phyloP scores from a whole-genome alignment of 2,113 vertebrate species.

The Typhlomys cinereus region DNA sequence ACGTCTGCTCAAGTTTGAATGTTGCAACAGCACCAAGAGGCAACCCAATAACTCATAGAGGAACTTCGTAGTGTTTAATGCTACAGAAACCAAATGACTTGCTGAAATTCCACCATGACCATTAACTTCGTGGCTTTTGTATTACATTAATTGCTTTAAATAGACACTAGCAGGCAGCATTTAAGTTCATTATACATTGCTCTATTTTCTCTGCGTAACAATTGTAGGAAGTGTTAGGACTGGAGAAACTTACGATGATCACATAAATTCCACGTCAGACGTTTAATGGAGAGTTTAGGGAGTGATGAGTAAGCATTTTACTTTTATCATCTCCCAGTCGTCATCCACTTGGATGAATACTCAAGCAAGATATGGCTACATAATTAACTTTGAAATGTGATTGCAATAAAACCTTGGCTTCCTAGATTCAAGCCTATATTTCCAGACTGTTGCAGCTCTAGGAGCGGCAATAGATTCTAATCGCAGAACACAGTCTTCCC shows the following conservation, averaged over 20 bases:
- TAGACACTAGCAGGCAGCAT: not conserved
- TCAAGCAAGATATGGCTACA: not conserved
- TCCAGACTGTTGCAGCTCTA: slow-evolving; percentile 2
- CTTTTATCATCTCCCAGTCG: not conserved
- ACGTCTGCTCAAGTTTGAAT: not conserved
- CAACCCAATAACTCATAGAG: not conserved
- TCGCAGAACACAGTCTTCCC: slow-evolving; percentile 7
- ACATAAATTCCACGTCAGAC: not conserved
- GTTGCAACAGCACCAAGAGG: not conserved
- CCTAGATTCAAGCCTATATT: slow-evolving; percentile 21
- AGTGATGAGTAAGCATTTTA: not conserved
- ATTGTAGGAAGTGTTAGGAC: slow-evolving; percentile 7
- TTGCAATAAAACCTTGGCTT: slow-evolving; percentile 41
- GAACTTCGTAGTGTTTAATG: not conserved
- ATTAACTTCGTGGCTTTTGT: not conserved
- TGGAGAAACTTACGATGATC: not conserved
- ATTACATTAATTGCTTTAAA: slow-evolving; percentile 1
- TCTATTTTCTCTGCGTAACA: not conserved
- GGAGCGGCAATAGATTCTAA: not conserved
- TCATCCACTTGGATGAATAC: not conserved
- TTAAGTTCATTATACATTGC: not conserved
- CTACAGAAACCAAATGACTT: not conserved
- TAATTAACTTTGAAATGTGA: slow-evolving; percentile 45
- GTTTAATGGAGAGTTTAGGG: not conserved
- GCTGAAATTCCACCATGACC: not conserved